phyloP scores from a whole-genome alignment of 2,888 invertebrate genomes.

The Cephus pygmeus region DNA sequence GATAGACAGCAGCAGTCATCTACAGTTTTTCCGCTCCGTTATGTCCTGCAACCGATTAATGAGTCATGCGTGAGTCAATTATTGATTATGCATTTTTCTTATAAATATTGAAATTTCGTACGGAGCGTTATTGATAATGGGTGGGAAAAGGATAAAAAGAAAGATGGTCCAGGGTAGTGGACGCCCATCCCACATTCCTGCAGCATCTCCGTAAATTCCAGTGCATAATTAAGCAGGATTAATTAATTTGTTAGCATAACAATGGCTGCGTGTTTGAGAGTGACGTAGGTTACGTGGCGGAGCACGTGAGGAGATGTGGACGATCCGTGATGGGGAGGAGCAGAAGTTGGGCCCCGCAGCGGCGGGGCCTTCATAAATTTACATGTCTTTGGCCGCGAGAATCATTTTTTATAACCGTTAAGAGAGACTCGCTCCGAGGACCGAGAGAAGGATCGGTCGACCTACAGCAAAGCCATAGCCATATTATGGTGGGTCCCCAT shows the following conservation, averaged over 20 bases:
- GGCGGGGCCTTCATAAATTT: conserved; percentile 61
- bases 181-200: not conserved
- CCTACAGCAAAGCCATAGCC: conserved; percentile 58
- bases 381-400: conserved; percentile 62
- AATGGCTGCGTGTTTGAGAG: conserved; percentile 42
- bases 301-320: no score
- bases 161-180: no score
- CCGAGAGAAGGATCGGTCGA: conserved; percentile 36
- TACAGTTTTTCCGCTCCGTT: conserved; percentile 51
- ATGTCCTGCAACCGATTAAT: conserved; percentile 44
- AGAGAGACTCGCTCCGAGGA: conserved; percentile 34
- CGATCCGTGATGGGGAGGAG: no score
- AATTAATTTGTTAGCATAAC: conserved; percentile 48
- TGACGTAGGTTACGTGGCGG: no score
- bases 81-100: no score
- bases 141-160: no score
- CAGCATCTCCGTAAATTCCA: not conserved
- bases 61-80: no score
- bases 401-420: conserved; percentile 62
- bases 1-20: conserved; percentile 55
- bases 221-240: conserved; percentile 5
- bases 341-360: conserved; percentile 31
- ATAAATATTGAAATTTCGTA: no score
- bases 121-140: no score
- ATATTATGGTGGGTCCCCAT: conserved; percentile 54